Percentiles rank a stretch among this genome's conserved stretches.
Evolutionary conservation across 2,797 vertebrate genomes (phyloP).

Genomic region (Melanotaenia boesemani): DNA sequence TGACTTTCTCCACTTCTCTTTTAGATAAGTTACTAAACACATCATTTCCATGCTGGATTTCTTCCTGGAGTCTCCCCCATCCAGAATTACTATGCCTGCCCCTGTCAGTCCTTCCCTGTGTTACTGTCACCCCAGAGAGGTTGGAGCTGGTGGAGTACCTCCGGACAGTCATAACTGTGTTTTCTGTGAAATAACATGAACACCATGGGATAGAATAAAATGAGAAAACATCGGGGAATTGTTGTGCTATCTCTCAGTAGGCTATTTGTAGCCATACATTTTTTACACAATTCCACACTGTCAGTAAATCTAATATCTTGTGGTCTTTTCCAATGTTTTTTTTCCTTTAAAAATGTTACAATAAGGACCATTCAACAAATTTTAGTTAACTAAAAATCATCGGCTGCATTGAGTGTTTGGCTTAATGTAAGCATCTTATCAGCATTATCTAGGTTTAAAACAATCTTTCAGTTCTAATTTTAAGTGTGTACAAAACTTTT

Average conservation of each 20-base stretch:
- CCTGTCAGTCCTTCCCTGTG: conserved; percentile 51
- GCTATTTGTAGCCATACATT: background rate
- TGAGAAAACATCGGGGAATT: background rate
- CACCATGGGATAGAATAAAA: background rate
- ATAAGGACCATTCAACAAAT: background rate
- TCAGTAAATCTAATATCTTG: background rate
- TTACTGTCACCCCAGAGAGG: conserved; percentile 57
- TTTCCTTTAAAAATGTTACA: background rate
- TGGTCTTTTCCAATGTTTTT: background rate
- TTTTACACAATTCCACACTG: background rate
- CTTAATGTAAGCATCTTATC: background rate
- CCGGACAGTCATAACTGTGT: conserved; percentile 92
- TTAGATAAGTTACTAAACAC: conserved; percentile 40
- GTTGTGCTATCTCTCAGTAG: background rate
- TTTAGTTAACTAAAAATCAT: background rate
- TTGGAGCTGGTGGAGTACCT: conserved; percentile 86
- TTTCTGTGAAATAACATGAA: conserved; percentile 74
- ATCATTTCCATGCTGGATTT: conserved; percentile 40
- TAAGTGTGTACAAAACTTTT: background rate
- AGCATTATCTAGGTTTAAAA: background rate
- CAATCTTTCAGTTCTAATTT: background rate
- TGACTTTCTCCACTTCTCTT: conserved; percentile 61
- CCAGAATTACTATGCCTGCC: conserved; percentile 46
- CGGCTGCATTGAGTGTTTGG: background rate
- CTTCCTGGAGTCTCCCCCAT: conserved; percentile 58